phyloP scores from a whole-genome alignment of 1,140 invertebrate genomes.

The Diabrotica undecimpunctata region DNA sequence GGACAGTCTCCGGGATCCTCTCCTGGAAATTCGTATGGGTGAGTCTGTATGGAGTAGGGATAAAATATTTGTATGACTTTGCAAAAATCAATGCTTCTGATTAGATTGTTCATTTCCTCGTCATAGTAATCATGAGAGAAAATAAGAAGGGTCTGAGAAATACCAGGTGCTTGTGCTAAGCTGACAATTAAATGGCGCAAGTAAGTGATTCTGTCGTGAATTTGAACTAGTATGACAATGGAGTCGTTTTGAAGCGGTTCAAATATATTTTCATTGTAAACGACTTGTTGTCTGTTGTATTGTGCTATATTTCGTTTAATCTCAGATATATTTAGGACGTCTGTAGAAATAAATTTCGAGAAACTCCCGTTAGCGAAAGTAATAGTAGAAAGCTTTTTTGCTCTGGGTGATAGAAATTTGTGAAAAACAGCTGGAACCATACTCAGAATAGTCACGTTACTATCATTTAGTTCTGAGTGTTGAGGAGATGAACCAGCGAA shows the following conservation, averaged over 20 bases:
- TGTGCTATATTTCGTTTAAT: constrained; percentile 61
- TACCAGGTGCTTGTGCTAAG: constrained; percentile 80
- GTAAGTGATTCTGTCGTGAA: constrained; percentile 92
- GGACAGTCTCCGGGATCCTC: constrained; percentile 91
- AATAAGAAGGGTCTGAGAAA: constrained; percentile 85
- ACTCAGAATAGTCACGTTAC: too few relatives aligned
- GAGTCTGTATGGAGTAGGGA: constrained; percentile 91
- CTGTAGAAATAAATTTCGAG: too few relatives aligned
- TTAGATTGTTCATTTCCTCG: constrained; percentile 85
- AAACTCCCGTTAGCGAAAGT: too few relatives aligned
- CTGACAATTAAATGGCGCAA: constrained; percentile 88
- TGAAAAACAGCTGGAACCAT: too few relatives aligned
- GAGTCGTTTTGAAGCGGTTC: constrained; percentile 72
- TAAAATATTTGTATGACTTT: constrained; percentile 96
- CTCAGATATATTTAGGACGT: constrained; percentile 57
- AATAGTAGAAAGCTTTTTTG: too few relatives aligned
- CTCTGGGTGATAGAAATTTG: too few relatives aligned
- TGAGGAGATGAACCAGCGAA: too few relatives aligned
- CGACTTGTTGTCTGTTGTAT: constrained; percentile 65
- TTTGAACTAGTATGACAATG: constrained; percentile 75
- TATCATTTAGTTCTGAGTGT: too few relatives aligned
- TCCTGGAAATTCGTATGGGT: constrained; percentile 88
- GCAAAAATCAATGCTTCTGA: constrained; percentile 83
- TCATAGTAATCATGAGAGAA: constrained; percentile 96
- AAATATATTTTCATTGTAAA: constrained; percentile 72